phyloP scores from a whole-genome alignment of 2,113 vertebrate genomes.

The Nothoprocta perdicaria region DNA sequence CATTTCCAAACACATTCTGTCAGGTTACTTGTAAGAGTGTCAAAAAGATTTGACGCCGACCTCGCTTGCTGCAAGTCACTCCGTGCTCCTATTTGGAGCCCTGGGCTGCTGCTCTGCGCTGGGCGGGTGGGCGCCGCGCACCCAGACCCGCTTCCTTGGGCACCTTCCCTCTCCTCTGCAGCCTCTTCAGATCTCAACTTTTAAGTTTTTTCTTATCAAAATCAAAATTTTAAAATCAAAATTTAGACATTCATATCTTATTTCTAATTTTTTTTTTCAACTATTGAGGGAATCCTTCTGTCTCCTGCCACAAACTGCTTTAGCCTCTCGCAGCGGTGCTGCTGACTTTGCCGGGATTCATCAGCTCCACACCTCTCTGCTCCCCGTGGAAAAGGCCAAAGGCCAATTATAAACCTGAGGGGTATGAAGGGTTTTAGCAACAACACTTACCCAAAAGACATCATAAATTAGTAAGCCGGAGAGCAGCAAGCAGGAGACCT shows the following conservation, averaged over 20 bases:
- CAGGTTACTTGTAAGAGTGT: neutral
- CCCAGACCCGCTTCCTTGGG: neutral
- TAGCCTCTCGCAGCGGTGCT: neutral
- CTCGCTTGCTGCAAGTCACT: neutral
- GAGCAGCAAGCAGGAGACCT: slow-evolving; percentile 98
- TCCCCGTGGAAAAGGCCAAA: neutral
- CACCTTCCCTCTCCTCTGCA: neutral
- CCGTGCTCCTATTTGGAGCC: neutral
- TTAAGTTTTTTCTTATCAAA: neutral
- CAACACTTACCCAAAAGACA: slow-evolving; percentile 95
- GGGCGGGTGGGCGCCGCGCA: accelerated
- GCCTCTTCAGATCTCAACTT: neutral
- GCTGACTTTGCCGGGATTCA: slow-evolving; percentile 7
- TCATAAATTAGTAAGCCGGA: slow-evolving; percentile 98
- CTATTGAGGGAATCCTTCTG: neutral
- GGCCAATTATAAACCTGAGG: neutral
- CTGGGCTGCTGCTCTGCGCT: neutral
- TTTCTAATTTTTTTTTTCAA: neutral
- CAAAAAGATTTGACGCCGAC: neutral
- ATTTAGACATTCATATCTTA: neutral
- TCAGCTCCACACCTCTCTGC: neutral
- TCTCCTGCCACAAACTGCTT: neutral
- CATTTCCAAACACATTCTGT: neutral
- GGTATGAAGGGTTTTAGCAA: neutral
- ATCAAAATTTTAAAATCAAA: neutral